Evolutionary conservation across 2,797 vertebrate species (phyloP), one percentile per base, ranked within the genome.

Genomic region (Gallirallus australis): DNA sequence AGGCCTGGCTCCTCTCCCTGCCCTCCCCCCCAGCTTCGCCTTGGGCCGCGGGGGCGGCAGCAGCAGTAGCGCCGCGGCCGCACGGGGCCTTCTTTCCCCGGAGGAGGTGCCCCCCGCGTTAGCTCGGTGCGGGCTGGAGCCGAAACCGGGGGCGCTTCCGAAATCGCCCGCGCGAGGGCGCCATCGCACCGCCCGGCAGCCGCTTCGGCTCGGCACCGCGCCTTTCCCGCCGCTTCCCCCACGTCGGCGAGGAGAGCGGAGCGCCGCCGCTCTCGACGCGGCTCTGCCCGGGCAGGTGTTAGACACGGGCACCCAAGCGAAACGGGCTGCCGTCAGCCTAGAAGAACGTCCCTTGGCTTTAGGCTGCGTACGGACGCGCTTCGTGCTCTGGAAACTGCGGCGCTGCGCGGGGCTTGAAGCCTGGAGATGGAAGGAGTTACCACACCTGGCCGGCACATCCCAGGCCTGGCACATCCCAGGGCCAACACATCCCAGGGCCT

Each of bases 161-260:
- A 30, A 20, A 27, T 2, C 18, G 14, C 4, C 81, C 96, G 7
- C 47, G 14, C 9, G 96, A 88, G 95, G 96, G 93, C 96, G 91
- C 90, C 80, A 56, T 9, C 47, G 93, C 40, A 33, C 31, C 50
- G 24, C 45, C 1, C 40, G 31, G 16, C 7, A 8, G 45, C 3
- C 5, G 1, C 3, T 5, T n/a, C 24, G 2, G 7, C 27, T 23
- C 21, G 0, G 35, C 17, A 35, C 33, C 33, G 33, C 40, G 40
- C 40, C 40, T 40, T 42, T 42, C 40, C 40, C 40, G 17, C 40
- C 40, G 40, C 40, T 40, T 18, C 40, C 40, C 17, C 16, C 40
- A 16, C 40, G 14, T 14, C 39, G 39, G 39, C 39, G 39, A 39
- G 39, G 39, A 12, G 39, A 14, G 39, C 39, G 39, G 39, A 39